A percentile compares a stretch with the other conserved stretches of the same genome.
phyloP scores from a whole-genome alignment of 2,113 vertebrate species.

The Morphnarchus princeps region DNA sequence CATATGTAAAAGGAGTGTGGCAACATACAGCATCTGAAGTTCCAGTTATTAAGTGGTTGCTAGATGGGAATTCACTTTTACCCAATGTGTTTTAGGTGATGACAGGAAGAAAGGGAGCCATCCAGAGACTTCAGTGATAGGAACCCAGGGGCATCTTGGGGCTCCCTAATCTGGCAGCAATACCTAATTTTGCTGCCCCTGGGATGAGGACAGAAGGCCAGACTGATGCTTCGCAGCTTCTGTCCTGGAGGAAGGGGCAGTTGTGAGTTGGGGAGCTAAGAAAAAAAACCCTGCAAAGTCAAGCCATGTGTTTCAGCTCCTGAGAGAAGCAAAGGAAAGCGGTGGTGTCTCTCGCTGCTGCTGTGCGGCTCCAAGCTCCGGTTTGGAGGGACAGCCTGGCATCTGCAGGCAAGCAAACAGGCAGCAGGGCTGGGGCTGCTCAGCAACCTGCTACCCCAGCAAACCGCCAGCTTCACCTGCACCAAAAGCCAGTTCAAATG shows the following conservation, averaged over 20 bases:
- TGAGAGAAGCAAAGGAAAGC: neutral
- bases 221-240: neutral
- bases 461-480: accelerated
- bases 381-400: neutral
- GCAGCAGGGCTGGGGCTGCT: accelerated
- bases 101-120: neutral
- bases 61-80: neutral
- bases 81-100: neutral
- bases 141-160: neutral
- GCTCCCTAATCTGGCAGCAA: neutral
- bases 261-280: neutral
- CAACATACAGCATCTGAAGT: neutral
- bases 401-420: neutral
- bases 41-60: neutral
- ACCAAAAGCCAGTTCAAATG: accelerated
- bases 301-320: neutral
- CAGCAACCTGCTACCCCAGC: neutral
- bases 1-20: neutral
- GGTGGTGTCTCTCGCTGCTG: neutral
- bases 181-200: neutral
- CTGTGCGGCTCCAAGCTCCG: neutral
- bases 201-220: neutral
- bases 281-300: neutral
- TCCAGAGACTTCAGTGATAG: neutral
- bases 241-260: neutral